phyloP scores from a whole-genome alignment of 2,113 vertebrate species.

The Edolisoma coerulescens region DNA sequence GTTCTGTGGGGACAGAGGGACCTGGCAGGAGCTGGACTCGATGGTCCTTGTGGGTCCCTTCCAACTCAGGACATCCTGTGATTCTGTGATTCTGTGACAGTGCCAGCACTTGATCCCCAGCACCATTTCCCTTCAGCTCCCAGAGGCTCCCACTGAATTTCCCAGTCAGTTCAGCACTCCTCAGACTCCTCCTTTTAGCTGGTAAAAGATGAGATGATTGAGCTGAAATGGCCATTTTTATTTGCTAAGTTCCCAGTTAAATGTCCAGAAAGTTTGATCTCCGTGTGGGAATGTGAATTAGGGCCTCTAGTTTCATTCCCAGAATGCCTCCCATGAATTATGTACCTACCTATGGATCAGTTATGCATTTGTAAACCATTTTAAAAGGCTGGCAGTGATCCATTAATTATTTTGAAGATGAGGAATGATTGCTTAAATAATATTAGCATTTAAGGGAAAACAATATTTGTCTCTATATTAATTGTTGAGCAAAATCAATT shows the following conservation, averaged over 20 bases:
- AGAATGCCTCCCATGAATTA: background rate
- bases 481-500: constrained; percentile 4
- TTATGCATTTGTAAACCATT: background rate
- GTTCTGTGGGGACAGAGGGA: background rate
- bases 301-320: background rate
- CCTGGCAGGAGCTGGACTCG: background rate
- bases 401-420: background rate
- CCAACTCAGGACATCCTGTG: background rate
- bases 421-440: background rate
- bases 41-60: background rate
- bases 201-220: background rate
- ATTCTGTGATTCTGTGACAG: background rate
- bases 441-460: constrained; percentile 5
- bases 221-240: background rate
- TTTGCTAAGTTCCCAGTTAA: background rate
- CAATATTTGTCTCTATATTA: constrained; percentile 26
- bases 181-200: background rate
- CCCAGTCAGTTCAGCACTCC: background rate
- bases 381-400: background rate
- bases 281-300: background rate
- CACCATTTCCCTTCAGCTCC: background rate
- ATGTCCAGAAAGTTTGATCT: background rate
- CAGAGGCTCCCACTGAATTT: background rate
- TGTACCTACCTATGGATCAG: background rate
- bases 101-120: background rate